These are phyloP conservation scores for Phyllotis vaccarum DNA, from an alignment of 2,797 vertebrate genomes.

Conservation along the genomic window DNA sequence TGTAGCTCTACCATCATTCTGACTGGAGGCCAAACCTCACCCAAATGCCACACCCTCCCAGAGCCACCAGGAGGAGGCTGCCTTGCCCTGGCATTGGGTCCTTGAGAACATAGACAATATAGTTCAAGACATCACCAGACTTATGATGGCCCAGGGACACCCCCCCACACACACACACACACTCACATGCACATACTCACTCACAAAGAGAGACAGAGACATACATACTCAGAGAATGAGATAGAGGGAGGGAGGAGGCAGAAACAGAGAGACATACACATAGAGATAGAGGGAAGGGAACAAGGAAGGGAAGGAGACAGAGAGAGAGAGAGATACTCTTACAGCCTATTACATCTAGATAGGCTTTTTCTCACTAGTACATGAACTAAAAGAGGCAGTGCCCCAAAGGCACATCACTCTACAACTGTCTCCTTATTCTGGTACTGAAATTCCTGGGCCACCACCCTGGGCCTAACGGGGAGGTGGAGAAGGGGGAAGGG, in stretches of 20 bases:
- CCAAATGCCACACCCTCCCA: constrained; percentile 22
- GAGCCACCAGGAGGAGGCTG: neutral
- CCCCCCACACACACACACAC: too few relatives aligned
- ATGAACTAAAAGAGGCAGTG: neutral
- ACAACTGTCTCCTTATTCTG: neutral
- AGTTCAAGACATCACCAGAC: neutral
- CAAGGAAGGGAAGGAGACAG: too few relatives aligned
- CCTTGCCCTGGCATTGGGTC: neutral
- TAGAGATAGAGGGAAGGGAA: neutral
- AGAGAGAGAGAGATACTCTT: neutral
- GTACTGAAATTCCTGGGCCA: neutral
- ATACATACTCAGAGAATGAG: neutral
- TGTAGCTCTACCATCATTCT: constrained; percentile 22
- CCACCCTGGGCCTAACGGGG: neutral
- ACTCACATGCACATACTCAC: too few relatives aligned
- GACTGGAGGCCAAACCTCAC: constrained; percentile 40
- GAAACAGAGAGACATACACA: neutral
- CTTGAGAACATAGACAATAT: neutral
- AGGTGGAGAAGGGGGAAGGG: neutral
- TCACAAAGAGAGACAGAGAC: neutral
- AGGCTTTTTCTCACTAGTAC: neutral
- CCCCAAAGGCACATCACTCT: neutral
- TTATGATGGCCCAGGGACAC: neutral
- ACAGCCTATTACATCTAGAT: neutral
- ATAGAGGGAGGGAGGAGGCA: too few relatives aligned